Evolutionary conservation across 2,797 vertebrate species (phyloP), one percentile per base, ranked within the genome.

Genomic region (Tauraco hartlaubi): DNA sequence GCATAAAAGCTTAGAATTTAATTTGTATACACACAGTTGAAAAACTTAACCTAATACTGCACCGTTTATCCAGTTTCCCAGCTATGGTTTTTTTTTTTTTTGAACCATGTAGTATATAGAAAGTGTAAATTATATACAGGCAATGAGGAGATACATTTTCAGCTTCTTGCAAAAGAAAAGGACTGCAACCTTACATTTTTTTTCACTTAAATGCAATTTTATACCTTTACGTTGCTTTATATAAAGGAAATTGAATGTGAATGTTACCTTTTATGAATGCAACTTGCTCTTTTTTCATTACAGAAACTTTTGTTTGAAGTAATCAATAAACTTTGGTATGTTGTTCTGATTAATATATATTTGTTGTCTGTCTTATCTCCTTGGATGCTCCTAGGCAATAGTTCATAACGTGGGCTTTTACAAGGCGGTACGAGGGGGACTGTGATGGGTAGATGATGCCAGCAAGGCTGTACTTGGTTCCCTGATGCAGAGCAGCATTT

Each of bases 261-360:
- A 98, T 98, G 98, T 97, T 96, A 96, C 94, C 97, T 98, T 98
- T 98, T 98, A 97, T 96, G 98, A 98, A 98, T 98, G 98, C 97
- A 97, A 97, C 68, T 97, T 97, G 96, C 97, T 97, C 95, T 97
- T 98, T 98, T 98, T 98, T 98, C 98, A 98, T 98, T 97, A 98
- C 92, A 69, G 85, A 98, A 87, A 96, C 95, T 98, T 98, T 93
- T 97, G 92, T 98, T 98, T 96, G 94, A 97, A 97, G 97, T 98
- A 98, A 98, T 98, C 98, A 98, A 98, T 98, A 98, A 98, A 98
- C 97, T 98, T 98, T 98, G 97, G 96, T 98, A 98, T 98, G 97
- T 97, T 97, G 97, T 98, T 98, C 98, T 91, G 94, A 98, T 97
- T 96, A 90, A 88, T 97, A 94, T 48, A 93, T 82, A 66, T 55